Evolutionary conservation across 2,113 vertebrate species (phyloP).

Genomic region (Corydoras maculifer): DNA sequence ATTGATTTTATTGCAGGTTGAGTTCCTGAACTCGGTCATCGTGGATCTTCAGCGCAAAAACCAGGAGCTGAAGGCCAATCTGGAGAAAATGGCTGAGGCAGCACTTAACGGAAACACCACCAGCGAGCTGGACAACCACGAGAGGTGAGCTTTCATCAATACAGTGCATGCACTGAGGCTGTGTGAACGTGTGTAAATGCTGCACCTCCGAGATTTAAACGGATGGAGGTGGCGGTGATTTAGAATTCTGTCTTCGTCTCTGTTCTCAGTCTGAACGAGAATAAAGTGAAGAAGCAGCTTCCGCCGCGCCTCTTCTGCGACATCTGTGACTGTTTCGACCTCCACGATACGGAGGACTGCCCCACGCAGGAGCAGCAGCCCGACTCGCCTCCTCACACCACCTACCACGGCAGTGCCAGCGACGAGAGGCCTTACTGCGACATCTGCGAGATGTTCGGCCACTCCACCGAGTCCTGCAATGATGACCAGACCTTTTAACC

Average conservation of each 20-base stretch:
- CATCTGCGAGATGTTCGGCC: constrained; percentile 92
- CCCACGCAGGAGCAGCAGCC: constrained; percentile 84
- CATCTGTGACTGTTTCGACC: constrained; percentile 96
- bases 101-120: constrained; percentile 85
- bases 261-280: constrained; percentile 49
- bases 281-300: constrained; percentile 76
- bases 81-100: constrained; percentile 87
- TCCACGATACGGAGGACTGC: constrained; percentile 95
- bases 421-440: constrained; percentile 93
- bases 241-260: not conserved
- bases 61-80: constrained; percentile 76
- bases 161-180: no score
- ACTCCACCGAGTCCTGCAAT: constrained; percentile 86
- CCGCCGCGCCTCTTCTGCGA: constrained; percentile 92
- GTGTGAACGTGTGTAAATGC: no score
- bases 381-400: constrained; percentile 83
- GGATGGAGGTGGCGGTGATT: not conserved
- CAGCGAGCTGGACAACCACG: constrained; percentile 75
- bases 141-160: constrained; percentile 61
- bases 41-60: constrained; percentile 91
- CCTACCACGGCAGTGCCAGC: constrained; percentile 80
- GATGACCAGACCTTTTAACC: constrained; percentile 94
- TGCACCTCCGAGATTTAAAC: no score
- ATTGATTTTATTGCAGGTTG: constrained; percentile 66
- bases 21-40: constrained; percentile 95